Percentiles rank a stretch among this genome's conserved stretches.
These are phyloP conservation scores for Zaprionus taronus DNA, from an alignment of 1,140 invertebrate genomes.

Conservation along the genomic window DNA sequence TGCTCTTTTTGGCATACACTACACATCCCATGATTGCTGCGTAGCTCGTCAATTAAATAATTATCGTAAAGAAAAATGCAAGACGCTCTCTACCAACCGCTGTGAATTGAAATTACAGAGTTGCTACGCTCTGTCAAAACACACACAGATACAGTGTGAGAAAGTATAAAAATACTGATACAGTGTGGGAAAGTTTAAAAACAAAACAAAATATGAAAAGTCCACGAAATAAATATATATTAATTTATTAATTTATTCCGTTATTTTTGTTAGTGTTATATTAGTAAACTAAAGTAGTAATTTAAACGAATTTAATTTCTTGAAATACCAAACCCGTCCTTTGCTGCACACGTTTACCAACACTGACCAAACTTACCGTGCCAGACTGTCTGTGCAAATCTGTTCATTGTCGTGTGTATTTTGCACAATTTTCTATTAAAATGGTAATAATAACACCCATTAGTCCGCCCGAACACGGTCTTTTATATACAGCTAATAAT, in stretches of 20 bases:
- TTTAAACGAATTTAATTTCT: neutral
- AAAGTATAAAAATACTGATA: slow-evolving; percentile 16
- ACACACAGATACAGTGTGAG: slow-evolving; percentile 16
- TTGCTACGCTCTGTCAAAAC: slow-evolving; percentile 33
- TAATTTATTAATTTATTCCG: too few species aligned
- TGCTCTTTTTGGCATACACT: slow-evolving; percentile 3
- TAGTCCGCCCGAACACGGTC: slow-evolving; percentile 66
- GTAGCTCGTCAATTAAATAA: slow-evolving; percentile 36
- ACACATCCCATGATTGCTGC: slow-evolving; percentile 20
- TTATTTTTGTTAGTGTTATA: neutral
- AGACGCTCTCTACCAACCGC: slow-evolving; percentile 62
- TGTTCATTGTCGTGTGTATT: slow-evolving; percentile 43
- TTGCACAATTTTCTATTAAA: slow-evolving; percentile 63
- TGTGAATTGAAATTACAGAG: slow-evolving; percentile 64
- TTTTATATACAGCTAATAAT: slow-evolving; percentile 76
- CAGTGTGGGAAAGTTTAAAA: too few species aligned
- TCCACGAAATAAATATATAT: neutral
- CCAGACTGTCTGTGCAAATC: slow-evolving; percentile 42
- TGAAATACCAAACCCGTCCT: neutral
- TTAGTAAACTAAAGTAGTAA: neutral
- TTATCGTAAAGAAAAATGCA: slow-evolving; percentile 52
- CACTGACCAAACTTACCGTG: slow-evolving; percentile 48
- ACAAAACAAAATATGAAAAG: neutral
- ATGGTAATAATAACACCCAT: slow-evolving; percentile 79
- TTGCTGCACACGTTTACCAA: slow-evolving; percentile 32